Percentiles rank a stretch among this genome's conserved stretches.
Evolutionary conservation across 1,140 invertebrate species (phyloP).

Genomic region (Aplysia californica): DNA sequence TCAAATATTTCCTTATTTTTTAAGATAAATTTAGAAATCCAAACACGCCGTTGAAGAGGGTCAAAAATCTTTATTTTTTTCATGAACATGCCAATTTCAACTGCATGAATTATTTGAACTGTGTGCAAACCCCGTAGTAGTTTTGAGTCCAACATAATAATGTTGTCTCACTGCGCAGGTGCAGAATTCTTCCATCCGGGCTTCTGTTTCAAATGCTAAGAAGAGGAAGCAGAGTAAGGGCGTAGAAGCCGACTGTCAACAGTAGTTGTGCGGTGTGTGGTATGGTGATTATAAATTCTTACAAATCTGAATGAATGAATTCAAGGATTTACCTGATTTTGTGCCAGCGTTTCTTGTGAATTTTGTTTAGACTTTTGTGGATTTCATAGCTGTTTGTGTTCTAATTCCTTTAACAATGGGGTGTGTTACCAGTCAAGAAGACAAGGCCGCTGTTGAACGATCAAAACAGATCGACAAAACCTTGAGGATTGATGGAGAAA

Average conservation of each 20-base stretch:
- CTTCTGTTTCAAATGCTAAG: conserved; percentile 34
- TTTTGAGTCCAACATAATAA: too few species aligned
- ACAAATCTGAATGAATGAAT: conserved; percentile 10
- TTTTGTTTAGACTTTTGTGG: too few species aligned
- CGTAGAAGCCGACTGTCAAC: conserved; percentile 1
- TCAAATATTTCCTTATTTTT: too few species aligned
- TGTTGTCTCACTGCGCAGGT: conserved; percentile 25
- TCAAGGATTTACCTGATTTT: background rate
- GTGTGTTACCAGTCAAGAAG: conserved; percentile 57
- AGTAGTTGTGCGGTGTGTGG: background rate
- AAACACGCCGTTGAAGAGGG: too few species aligned
- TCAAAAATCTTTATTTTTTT: too few species aligned
- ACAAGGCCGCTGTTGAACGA: conserved; percentile 67
- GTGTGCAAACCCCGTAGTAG: too few species aligned
- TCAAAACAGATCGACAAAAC: conserved; percentile 92
- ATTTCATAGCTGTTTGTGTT: too few species aligned
- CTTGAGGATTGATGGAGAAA: conserved; percentile 84
- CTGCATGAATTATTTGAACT: too few species aligned
- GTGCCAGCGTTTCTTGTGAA: too few species aligned
- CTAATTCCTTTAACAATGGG: too few species aligned
- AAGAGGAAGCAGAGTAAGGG: conserved; percentile 28
- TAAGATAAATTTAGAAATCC: too few species aligned
- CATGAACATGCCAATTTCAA: too few species aligned
- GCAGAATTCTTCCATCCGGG: conserved; percentile 29
- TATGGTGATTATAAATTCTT: conserved; percentile 6